Base-by-base conservation (phyloP, 2,113 vertebrate genomes). In the Megaleporinus macrocephalus region DNA sequence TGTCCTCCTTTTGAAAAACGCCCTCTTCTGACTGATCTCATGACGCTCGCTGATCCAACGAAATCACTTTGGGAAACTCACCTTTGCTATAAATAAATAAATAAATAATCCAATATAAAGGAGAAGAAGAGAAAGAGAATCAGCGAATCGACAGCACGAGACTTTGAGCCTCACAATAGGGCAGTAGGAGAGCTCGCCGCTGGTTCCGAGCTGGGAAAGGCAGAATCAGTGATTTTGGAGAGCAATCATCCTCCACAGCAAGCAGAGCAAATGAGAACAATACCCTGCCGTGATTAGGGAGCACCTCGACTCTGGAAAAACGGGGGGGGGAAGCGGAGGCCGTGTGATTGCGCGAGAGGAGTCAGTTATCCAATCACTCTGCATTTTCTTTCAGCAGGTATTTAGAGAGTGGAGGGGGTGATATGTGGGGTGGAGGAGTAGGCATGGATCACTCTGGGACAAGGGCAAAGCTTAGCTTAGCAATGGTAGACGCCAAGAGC, bases 281-380 rank as follows among this genome's bases (percentile, higher is more conserved):
- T 70, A 70, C 66, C 36, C 33, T 1, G 22, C 33, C n/a, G 33
- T 70, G 66, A 70, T 70, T 70, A 70, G 33, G 36, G 33, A 41
- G 36, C 3, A 10, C 36, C 15, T 44, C 22, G 30, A 6, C 30
- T 36, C 22, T 13, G 10, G 33, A 70, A 44, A 26, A 61, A n/a
- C n/a, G 22, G 55, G 22, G 6, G 20, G 22, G 4, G 4, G 12
- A 26, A 26, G 20, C n/a, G n/a, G n/a, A 61, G 57, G n/a, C 20
- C n/a, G 20, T n/a, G 36, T 70, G 66, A 70, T 70, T 70, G 36
- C 65, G 9, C 11, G 66, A 70, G 57, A 61, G 57, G 66, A 24
- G 66, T 70, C 30, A 68, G 30, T 68, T 68, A 68, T 36, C 65
- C 65, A 70, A 70, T 70, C 66, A 70, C 30, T 70, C 30, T 33